A percentile compares a stretch with the other conserved stretches of the same genome.
phyloP scores from a whole-genome alignment of 2,113 vertebrate genomes.

The Tretioscincus oriximinensis region DNA sequence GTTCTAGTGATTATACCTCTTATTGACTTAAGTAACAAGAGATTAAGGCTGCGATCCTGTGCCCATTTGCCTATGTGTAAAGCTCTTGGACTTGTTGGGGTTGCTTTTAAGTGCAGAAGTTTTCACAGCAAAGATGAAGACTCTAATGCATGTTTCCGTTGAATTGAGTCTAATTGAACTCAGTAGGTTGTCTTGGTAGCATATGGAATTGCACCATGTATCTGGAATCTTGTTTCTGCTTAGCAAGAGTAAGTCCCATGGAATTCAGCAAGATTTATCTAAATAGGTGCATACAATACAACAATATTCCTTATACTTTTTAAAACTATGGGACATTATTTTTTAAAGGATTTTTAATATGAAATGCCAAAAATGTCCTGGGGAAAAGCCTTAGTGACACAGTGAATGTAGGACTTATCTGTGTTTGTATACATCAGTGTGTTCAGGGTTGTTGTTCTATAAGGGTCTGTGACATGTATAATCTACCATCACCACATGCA shows the following conservation, averaged over 20 bases:
- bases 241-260: background rate
- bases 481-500: too few species aligned
- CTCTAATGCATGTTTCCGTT: too few species aligned
- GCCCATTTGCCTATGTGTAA: background rate
- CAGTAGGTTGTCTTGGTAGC: too few species aligned
- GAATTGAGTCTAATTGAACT: too few species aligned
- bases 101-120: background rate
- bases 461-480: too few species aligned
- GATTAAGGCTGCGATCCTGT: constrained; percentile 19
- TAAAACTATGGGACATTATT: background rate
- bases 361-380: too few species aligned
- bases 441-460: too few species aligned
- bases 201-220: background rate
- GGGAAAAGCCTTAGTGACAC: too few species aligned
- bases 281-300: background rate
- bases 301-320: too few species aligned
- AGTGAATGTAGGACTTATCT: too few species aligned
- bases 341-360: too few species aligned
- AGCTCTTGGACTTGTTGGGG: background rate
- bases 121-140: background rate
- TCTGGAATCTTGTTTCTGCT: background rate
- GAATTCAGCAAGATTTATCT: background rate
- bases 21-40: constrained; percentile 38
- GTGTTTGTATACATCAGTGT: too few species aligned
- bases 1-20: constrained; percentile 22